phyloP scores from a whole-genome alignment of 30 jellyfish, hydroid and myxozoan genomes.

The Aurelia aurita region DNA sequence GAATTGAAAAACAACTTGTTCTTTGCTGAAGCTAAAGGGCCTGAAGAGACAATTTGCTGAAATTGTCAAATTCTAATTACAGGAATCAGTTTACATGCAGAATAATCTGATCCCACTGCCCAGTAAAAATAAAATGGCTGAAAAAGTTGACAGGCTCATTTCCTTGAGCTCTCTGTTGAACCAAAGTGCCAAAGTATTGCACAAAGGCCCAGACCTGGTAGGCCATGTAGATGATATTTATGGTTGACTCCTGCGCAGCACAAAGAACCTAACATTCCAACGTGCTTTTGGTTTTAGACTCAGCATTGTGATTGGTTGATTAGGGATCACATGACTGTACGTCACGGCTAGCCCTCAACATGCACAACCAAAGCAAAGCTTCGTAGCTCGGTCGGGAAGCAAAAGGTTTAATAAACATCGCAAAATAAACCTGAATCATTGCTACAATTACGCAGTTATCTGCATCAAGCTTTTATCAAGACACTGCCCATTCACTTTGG shows the following conservation, averaged over 20 bases:
- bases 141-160: too few relatives aligned
- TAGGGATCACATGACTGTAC: conserved; percentile 41
- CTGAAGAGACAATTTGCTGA: too few relatives aligned
- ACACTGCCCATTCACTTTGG: neutral
- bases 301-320: conserved; percentile 55
- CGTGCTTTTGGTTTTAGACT: conserved; percentile 40
- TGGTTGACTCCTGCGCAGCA: conserved; percentile 2
- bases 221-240: conserved; percentile 17
- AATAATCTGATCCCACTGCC: too few relatives aligned
- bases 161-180: neutral
- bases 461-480: neutral
- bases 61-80: too few relatives aligned
- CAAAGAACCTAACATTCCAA: conserved; percentile 50
- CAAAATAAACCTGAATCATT: conserved; percentile 4
- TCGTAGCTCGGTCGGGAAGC: neutral
- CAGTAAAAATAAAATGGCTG: too few relatives aligned
- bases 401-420: neutral
- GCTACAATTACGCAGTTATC: too few relatives aligned
- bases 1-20: too few relatives aligned
- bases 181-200: neutral
- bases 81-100: too few relatives aligned
- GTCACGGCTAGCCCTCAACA: conserved; percentile 14
- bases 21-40: too few relatives aligned
- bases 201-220: neutral
- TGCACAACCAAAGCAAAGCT: conserved; percentile 58